Conservation (phyloP, 2,797 vertebrate genomes). For the Austrolebias charrua region DNA sequence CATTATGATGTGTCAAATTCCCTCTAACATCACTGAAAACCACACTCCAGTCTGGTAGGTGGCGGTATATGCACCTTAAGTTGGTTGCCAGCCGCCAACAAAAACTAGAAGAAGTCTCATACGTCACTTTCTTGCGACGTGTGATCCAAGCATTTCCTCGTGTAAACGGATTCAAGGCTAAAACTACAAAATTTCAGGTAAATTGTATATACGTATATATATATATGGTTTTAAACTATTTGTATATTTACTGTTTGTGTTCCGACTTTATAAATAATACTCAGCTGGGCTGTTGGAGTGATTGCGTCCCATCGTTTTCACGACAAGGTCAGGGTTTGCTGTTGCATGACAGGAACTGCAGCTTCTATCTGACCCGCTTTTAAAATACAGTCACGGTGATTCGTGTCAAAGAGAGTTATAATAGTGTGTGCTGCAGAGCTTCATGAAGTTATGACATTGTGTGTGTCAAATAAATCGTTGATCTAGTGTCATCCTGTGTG, state of each 20-base stretch:
- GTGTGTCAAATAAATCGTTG: neutral
- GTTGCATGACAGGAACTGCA: constrained; percentile 27
- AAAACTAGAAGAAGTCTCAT: accelerated
- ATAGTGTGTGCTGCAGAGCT: accelerated
- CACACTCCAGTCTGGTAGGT: no score
- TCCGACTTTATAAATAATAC: accelerated
- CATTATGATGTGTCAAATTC: no score
- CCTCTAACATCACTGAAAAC: no score
- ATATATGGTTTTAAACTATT: accelerated
- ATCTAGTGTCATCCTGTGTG: no score
- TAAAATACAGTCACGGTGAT: accelerated
- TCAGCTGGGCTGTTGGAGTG: neutral
- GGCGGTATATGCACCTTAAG: no score
- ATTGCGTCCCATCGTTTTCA: constrained; percentile 6
- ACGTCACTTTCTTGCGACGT: constrained; percentile 70
- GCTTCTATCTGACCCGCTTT: neutral
- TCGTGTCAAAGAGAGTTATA: neutral
- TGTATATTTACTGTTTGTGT: accelerated
- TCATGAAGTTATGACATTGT: no score
- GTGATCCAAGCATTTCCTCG: constrained; percentile 31
- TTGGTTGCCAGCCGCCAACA: no score
- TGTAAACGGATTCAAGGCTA: constrained; percentile 53
- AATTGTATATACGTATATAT: neutral
- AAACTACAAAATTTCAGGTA: constrained; percentile 50
- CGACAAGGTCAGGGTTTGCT: constrained; percentile 77